Conservation (phyloP, 2,797 vertebrate genomes). For the Helostoma temminkii region DNA sequence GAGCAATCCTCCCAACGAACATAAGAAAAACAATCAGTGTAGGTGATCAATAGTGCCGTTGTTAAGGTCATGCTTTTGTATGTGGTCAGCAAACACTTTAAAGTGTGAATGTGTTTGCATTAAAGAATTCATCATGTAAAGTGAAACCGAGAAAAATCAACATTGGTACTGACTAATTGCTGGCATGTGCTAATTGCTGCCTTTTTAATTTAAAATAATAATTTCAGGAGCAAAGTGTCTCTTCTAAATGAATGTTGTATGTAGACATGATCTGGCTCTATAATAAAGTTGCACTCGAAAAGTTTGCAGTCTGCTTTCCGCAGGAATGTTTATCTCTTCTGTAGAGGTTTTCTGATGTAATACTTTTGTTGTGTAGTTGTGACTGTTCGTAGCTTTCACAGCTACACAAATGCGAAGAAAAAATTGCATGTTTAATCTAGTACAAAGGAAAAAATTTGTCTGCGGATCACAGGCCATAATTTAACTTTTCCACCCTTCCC, state of each 20-base stretch:
- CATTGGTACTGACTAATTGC: conserved; percentile 17
- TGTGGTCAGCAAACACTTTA: conserved; percentile 33
- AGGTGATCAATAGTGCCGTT: conserved; percentile 30
- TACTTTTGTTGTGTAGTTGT: conserved; percentile 13
- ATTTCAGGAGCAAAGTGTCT: neutral
- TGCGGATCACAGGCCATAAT: conserved; percentile 23
- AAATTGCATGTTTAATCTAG: conserved; percentile 9
- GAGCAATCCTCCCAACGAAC: conserved; percentile 49
- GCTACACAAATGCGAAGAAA: conserved; percentile 5
- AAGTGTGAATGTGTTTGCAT: conserved; percentile 12
- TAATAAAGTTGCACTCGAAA: conserved; percentile 7
- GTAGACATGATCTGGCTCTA: neutral
- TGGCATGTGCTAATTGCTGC: conserved; percentile 14
- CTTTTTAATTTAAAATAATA: conserved; percentile 6
- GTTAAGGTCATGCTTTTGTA: conserved; percentile 36
- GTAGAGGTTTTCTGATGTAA: conserved; percentile 51
- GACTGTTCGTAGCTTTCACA: conserved; percentile 30
- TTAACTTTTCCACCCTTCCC: conserved; percentile 32
- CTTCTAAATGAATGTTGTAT: neutral
- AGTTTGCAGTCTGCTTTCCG: neutral
- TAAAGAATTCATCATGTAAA: conserved; percentile 16
- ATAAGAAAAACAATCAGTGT: conserved; percentile 56
- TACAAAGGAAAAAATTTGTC: conserved; percentile 20
- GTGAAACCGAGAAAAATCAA: neutral
- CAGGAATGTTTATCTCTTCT: conserved; percentile 13